Evolutionary conservation across 2,113 vertebrate species (phyloP), one percentile per base, ranked within the genome.

Genomic region (Microtus pennsylvanicus): DNA sequence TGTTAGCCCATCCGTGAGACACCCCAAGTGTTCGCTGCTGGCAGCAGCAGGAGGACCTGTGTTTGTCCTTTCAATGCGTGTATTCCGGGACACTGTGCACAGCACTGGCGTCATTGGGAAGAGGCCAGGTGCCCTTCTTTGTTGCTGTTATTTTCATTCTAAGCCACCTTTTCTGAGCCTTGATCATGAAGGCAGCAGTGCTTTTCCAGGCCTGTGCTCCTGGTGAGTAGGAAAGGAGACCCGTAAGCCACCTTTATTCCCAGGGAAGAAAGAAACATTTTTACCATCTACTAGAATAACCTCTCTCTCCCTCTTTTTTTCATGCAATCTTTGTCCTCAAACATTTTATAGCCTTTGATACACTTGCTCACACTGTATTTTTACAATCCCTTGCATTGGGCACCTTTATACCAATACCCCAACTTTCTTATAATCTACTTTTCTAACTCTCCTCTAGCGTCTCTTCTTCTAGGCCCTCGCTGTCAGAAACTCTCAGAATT

Each of bases 381-480:
- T 58, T 50, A 86, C 93, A 87, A 65, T 24, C 45, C 28, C 21
- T 70, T 88, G 28, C 47, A 74, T 65, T 61, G 96, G 96, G 76
- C 38, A 63, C 50, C 5, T 94, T 88, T 86, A 55, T 90, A 77
- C 75, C 45, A 67, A 30, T 87, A 3, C 35, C 74, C 45, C 58
- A 30, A 50, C 50, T 78, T 58, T 55, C 47, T 94, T 65, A 85
- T 17, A 69, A n/a, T 77, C 69, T 67, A 33, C 67, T 96, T 91
- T 91, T 96, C 88, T 86, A 52, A 83, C 42, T 87, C 45, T 52
- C 61, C 10, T 33, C 47, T 55, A 72, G 16, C 30, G 85, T 35
- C 24, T 90, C n/a, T 33, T 72, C 26, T 81, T 87, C 80, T 63
- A 80, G 85, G 10, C 63, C 50, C 61, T 7, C 47, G 26, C 47